A percentile compares a stretch with the other conserved stretches of the same genome.
Conservation (phyloP, 2,113 vertebrate species). For the Uria aalge region DNA sequence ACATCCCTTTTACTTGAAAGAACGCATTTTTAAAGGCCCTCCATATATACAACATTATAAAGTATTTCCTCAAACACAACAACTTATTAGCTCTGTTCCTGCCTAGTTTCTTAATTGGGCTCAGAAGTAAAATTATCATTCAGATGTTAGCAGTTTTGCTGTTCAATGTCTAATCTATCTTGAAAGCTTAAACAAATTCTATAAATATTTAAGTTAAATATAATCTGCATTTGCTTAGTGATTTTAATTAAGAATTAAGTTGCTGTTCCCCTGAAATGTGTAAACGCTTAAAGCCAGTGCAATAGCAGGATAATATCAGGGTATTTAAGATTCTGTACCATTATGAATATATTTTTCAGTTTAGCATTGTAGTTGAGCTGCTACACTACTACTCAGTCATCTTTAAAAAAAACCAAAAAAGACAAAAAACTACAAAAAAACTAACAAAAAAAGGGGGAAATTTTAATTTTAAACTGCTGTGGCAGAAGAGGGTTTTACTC, state of each 20-base stretch:
- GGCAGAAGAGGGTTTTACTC: not conserved
- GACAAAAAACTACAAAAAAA: not conserved
- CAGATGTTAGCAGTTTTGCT: not conserved
- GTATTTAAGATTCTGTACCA: not conserved
- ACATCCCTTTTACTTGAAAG: not conserved
- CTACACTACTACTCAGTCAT: not conserved
- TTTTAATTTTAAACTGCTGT: not conserved
- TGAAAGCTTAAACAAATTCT: conserved; percentile 23
- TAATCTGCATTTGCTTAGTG: not conserved
- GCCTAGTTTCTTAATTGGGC: conserved; percentile 7
- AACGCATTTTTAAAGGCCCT: not conserved
- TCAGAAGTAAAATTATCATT: conserved; percentile 19
- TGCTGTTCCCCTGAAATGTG: not conserved
- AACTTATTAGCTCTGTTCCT: not conserved
- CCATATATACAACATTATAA: not conserved
- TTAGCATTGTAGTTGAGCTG: not conserved
- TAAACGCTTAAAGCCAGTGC: not conserved
- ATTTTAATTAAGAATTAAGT: conserved; percentile 48
- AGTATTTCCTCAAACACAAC: not conserved
- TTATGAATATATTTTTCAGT: not conserved
- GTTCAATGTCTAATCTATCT: not conserved
- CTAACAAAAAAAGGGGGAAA: not conserved
- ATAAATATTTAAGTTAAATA: conserved; percentile 53
- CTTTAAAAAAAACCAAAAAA: not conserved
- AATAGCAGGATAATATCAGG: not conserved